Conservation (phyloP, 1,140 invertebrate species). For the Carposina sasakii region DNA sequence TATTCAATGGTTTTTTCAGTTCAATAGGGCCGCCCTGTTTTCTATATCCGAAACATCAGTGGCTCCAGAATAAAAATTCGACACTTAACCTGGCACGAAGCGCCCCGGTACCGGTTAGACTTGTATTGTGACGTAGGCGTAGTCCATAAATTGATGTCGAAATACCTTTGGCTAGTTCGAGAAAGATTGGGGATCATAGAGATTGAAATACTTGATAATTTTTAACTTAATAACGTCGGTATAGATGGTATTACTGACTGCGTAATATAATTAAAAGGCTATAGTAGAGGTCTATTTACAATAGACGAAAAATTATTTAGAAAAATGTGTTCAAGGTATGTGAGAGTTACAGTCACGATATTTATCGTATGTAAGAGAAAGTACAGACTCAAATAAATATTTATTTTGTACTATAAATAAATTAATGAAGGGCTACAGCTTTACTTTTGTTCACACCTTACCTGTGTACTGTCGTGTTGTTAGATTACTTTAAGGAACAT, state of each 20-base stretch:
- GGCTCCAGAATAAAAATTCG: constrained; percentile 31
- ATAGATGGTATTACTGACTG: no score
- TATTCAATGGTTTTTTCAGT: constrained; percentile 19
- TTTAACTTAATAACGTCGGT: no score
- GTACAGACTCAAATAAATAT: no score
- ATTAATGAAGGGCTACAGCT: constrained; percentile 48
- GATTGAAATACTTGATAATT: no score
- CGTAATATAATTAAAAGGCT: no score
- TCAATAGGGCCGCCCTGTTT: constrained; percentile 35
- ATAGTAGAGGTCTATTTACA: no score
- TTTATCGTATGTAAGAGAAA: no score
- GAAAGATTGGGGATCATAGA: no score
- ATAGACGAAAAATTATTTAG: no score
- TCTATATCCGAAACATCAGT: constrained; percentile 40
- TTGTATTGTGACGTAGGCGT: constrained; percentile 19
- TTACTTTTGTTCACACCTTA: constrained; percentile 54
- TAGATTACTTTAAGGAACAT: constrained; percentile 46
- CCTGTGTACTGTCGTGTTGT: constrained; percentile 58
- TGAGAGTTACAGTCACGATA: no score
- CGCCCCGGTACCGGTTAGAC: constrained; percentile 29
- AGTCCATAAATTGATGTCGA: neutral
- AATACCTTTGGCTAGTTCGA: neutral
- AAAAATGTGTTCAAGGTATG: no score
- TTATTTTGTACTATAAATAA: constrained; percentile 61
- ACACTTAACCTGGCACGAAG: constrained; percentile 13